Conservation (phyloP, 2,888 invertebrate genomes). For the Leptinotarsa tumamoca region DNA sequence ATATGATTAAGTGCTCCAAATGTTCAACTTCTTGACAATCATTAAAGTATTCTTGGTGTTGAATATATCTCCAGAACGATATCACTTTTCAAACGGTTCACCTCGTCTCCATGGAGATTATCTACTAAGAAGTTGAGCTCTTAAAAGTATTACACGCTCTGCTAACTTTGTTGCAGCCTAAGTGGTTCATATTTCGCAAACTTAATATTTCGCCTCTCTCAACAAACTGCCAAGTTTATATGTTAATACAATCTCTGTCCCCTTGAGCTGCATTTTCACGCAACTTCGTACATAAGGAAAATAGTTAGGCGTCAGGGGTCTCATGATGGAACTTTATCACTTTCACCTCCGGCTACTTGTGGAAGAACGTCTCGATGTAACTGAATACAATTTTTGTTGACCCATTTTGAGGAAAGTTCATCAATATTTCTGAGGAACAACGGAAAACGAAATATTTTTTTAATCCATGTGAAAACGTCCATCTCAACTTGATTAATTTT, state of each 20-base stretch:
- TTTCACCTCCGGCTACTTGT: slow-evolving; percentile 33
- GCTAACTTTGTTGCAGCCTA: not conserved
- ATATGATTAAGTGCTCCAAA: no score
- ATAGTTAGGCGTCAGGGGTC: slow-evolving; percentile 34
- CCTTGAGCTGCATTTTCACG: slow-evolving; percentile 37
- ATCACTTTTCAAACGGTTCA: no score
- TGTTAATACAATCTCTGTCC: slow-evolving; percentile 34
- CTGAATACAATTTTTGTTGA: slow-evolving; percentile 14
- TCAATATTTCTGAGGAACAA: no score
- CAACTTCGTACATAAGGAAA: slow-evolving; percentile 33
- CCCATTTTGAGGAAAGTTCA: not conserved
- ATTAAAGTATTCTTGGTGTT: no score
- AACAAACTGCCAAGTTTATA: slow-evolving; percentile 37
- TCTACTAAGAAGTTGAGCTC: not conserved
- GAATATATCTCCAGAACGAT: no score
- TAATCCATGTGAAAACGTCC: no score
- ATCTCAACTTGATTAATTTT: no score
- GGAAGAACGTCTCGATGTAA: slow-evolving; percentile 2
- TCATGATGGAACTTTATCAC: slow-evolving; percentile 33
- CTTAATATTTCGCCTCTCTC: slow-evolving; percentile 11
- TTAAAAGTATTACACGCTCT: slow-evolving; percentile 3
- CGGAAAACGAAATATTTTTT: no score
- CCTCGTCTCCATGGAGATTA: not conserved
- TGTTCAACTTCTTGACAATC: no score
- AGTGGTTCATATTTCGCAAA: slow-evolving; percentile 15